Conservation (phyloP, 1,140 invertebrate species). For the Paralvinella palmiformis region DNA sequence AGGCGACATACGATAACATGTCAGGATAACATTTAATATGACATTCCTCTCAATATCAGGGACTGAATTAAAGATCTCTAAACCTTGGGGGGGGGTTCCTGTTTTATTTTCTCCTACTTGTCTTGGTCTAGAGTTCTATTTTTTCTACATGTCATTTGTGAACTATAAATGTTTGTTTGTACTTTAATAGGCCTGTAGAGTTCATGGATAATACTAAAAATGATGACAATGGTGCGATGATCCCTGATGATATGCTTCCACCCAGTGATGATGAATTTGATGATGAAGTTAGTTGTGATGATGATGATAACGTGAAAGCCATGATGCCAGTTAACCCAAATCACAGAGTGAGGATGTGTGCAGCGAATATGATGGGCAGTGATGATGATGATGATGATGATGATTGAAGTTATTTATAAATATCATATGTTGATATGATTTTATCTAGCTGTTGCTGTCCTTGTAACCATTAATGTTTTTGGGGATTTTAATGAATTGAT, state of each 20-base stretch:
- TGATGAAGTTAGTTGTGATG: constrained; percentile 15
- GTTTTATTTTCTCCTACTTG: background rate
- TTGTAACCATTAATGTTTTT: no score
- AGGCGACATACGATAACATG: no score
- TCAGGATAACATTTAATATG: no score
- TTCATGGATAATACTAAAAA: constrained; percentile 22
- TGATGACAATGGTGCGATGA: constrained; percentile 22
- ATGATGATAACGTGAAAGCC: constrained; percentile 13
- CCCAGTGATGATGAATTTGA: constrained; percentile 31
- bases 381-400: constrained; percentile 23
- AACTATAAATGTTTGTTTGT: background rate
- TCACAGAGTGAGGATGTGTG: constrained; percentile 23
- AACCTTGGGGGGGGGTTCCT: background rate
- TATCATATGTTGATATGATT: no score
- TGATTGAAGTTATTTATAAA: no score
- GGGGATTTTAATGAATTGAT: no score
- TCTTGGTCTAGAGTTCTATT: background rate
- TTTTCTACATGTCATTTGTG: background rate
- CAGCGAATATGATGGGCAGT: background rate
- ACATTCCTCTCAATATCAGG: background rate
- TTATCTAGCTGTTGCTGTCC: no score
- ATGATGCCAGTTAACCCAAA: constrained; percentile 29
- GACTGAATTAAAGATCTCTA: background rate
- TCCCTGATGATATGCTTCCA: constrained; percentile 35
- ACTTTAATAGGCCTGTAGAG: constrained; percentile 26